Conservation (phyloP, 2,113 vertebrate genomes). For the Hemiprocne comata region DNA sequence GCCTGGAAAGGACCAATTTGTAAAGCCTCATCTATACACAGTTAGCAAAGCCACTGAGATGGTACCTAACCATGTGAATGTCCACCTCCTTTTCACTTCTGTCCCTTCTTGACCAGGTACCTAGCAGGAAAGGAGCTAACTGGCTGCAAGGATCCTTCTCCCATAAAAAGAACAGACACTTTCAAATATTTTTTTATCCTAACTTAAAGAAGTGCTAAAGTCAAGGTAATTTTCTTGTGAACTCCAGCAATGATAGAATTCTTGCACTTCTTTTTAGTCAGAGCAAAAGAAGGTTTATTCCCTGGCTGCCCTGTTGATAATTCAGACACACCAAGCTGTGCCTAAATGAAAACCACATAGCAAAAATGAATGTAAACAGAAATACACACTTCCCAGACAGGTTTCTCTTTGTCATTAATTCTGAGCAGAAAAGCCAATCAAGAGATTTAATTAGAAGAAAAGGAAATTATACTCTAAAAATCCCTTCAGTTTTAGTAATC, state of each 20-base stretch:
- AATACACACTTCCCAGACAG: slow-evolving; percentile 39
- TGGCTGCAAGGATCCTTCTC: background rate
- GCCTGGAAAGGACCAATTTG: background rate
- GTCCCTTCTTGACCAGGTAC: background rate
- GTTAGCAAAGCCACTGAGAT: background rate
- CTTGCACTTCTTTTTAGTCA: background rate
- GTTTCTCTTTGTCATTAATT: slow-evolving; percentile 43
- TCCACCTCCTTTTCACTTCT: background rate
- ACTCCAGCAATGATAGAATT: background rate
- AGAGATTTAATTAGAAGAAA: slow-evolving; percentile 57
- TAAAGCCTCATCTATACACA: background rate
- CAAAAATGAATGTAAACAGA: slow-evolving; percentile 46
- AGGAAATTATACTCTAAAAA: slow-evolving; percentile 54
- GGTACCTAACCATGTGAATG: background rate
- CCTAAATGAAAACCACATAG: slow-evolving; percentile 31
- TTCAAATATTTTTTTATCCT: background rate
- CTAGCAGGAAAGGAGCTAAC: background rate
- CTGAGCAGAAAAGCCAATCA: slow-evolving; percentile 40
- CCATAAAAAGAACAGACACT: background rate
- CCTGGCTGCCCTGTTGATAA: background rate
- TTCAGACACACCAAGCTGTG: background rate
- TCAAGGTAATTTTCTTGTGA: background rate
- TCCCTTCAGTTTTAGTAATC: slow-evolving; percentile 44
- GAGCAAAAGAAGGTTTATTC: background rate
- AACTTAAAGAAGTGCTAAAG: background rate